Conservation (phyloP, 2,888 invertebrate species). For the Phortica okadai region DNA sequence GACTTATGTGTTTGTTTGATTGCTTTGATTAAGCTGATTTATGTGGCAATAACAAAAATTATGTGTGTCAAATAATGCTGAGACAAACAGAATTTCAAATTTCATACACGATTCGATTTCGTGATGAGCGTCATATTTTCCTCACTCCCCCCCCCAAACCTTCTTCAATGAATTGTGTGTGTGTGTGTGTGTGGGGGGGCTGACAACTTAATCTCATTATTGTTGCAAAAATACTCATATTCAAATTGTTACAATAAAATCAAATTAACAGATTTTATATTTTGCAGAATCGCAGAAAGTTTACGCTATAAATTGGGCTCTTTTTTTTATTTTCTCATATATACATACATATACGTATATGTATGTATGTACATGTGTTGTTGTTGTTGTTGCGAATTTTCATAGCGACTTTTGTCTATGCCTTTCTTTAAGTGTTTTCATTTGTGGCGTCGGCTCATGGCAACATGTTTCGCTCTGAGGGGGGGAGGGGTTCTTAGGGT, state of each 20-base stretch:
- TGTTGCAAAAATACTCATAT: too few species aligned
- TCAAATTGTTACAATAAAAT: neutral
- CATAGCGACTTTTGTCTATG: neutral
- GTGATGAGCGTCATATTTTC: neutral
- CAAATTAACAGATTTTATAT: conserved; percentile 8
- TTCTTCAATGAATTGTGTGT: too few species aligned
- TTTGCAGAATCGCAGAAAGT: neutral
- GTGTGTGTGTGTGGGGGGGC: neutral
- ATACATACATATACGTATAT: too few species aligned
- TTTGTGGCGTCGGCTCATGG: too few species aligned
- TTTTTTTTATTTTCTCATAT: neutral
- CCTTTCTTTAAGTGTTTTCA: neutral
- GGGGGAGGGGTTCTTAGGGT: neutral
- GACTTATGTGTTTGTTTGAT: neutral
- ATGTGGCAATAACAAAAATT: conserved; percentile 16
- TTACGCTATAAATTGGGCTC: neutral
- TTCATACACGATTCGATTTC: conserved; percentile 40
- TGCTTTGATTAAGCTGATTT: conserved; percentile 19
- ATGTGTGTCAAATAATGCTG: conserved; percentile 16
- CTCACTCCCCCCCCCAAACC: too few species aligned
- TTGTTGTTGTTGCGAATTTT: too few species aligned
- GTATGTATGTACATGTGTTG: too few species aligned
- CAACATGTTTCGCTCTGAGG: too few species aligned
- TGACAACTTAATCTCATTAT: too few species aligned
- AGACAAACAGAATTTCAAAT: conserved; percentile 17